Evolutionary conservation across 2,888 invertebrate genomes (phyloP).

Genomic region (Plebejus anna): DNA sequence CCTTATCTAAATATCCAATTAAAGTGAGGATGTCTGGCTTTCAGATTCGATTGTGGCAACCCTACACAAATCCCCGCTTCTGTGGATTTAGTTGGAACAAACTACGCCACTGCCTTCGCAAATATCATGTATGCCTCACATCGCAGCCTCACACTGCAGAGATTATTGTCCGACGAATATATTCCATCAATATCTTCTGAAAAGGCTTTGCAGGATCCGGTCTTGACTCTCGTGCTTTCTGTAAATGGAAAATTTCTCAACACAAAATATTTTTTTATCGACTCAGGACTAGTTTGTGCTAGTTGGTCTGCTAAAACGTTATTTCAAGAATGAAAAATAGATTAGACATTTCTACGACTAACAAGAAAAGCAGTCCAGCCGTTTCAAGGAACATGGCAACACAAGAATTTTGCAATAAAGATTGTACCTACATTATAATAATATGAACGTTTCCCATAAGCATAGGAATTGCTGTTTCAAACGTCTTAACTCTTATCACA

Average conservation of each 20-base stretch:
- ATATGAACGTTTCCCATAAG: not conserved
- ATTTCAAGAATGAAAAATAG: no score
- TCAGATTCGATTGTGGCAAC: not conserved
- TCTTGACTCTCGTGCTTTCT: not conserved
- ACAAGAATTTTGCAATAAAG: no score
- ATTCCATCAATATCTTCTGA: not conserved
- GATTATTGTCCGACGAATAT: not conserved
- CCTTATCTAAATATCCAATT: not conserved
- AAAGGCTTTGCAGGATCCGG: not conserved
- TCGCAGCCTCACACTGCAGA: not conserved
- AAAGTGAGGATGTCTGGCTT: not conserved
- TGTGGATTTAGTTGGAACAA: constrained; percentile 22
- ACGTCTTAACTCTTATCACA: constrained; percentile 24
- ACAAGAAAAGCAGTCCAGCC: no score
- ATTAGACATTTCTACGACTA: no score
- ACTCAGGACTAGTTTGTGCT: no score
- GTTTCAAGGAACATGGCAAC: no score
- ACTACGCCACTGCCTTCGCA: not conserved
- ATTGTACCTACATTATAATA: not conserved
- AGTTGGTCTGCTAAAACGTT: no score
- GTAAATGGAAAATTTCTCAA: no score
- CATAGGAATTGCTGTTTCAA: not conserved
- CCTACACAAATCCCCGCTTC: constrained; percentile 7
- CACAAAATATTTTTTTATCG: no score
- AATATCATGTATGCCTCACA: constrained; percentile 7